Percentiles rank a stretch among this genome's conserved stretches.
phyloP scores from a whole-genome alignment of 1,140 invertebrate genomes.

The Papilio machaon region DNA sequence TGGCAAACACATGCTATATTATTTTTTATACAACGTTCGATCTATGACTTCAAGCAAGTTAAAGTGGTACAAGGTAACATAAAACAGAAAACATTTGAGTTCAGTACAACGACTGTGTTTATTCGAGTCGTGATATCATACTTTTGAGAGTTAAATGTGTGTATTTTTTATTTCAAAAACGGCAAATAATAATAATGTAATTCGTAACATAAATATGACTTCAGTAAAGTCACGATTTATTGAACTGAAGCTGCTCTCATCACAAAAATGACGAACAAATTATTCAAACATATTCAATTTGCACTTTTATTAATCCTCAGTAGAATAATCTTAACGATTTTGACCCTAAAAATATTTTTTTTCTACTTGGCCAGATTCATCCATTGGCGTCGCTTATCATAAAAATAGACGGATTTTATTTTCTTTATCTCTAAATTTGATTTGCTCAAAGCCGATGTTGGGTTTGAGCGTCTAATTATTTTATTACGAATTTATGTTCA shows the following conservation, averaged over 20 bases:
- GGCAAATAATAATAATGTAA: not conserved
- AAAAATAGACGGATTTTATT: not conserved
- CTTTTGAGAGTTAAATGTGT: not conserved
- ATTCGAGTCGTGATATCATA: not conserved
- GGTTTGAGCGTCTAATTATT: not conserved
- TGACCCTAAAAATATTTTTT: too few species aligned
- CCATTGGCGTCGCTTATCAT: too few species aligned
- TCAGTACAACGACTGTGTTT: not conserved
- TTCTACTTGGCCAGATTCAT: too few species aligned
- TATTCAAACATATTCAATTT: not conserved
- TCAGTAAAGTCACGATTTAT: constrained; percentile 28
- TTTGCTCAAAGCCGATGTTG: not conserved
- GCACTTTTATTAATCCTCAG: not conserved
- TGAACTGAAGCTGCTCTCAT: constrained; percentile 2
- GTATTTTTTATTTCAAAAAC: not conserved
- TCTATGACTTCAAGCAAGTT: constrained; percentile 40
- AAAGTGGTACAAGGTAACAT: constrained; percentile 53
- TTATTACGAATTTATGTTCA: constrained; percentile 1
- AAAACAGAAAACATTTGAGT: constrained; percentile 24
- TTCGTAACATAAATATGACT: constrained; percentile 1
- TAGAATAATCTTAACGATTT: not conserved
- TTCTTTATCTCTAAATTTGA: not conserved
- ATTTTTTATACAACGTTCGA: constrained; percentile 40
- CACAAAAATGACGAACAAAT: not conserved
- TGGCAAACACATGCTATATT: not conserved